Evolutionary conservation across 1,140 invertebrate species (phyloP), one percentile per base, ranked within the genome.

Genomic region (Drosophila micromelanica): DNA sequence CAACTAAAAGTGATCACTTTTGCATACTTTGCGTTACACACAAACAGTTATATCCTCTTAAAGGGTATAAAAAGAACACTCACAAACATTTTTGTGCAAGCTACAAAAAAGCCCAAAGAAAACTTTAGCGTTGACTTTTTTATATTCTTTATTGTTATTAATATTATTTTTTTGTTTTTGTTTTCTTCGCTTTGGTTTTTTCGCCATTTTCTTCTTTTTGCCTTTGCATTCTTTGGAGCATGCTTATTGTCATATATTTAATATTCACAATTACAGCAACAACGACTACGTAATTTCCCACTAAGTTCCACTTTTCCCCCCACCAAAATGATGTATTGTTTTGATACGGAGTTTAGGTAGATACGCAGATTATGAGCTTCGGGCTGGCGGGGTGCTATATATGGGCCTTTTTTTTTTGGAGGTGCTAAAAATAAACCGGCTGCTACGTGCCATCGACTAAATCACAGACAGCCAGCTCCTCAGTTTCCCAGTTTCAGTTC

Each of bases 361-460:
- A 57, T 57, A 43, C 13, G 27, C 61, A 42, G 52, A 15, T 52
- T 42, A 48, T 35, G 8, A n/a, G 23, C 20, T 51, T 49, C 5
- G 38, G 8, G 20, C 32, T 45, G 43, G 43, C 30, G 15, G 13
- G 51, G 17, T 27, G 52, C 51, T 23, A 55, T 38, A 30, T n/a
- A n/a, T 40, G 54, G 17, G 38, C 23, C 6, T 23, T 52, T 56
- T 51, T 11, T 23, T 52, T 56, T 51, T 17, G 38, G 48, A 75
- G 74, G 77, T 76, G 70, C 75, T 87, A 78, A 86, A 86, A 87
- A 87, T 87, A 86, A 86, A 87, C 67, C 67, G 46, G 54, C 73
- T 56, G 60, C 67, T 77, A 73, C 74, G 77, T 80, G 77, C 74
- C 71, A 46, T 73, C 49, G 55, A 73, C 48, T 68, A 73, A 68